Evolutionary conservation across 1,140 invertebrate species (phyloP).

Genomic region (Coptotermes formosanus): DNA sequence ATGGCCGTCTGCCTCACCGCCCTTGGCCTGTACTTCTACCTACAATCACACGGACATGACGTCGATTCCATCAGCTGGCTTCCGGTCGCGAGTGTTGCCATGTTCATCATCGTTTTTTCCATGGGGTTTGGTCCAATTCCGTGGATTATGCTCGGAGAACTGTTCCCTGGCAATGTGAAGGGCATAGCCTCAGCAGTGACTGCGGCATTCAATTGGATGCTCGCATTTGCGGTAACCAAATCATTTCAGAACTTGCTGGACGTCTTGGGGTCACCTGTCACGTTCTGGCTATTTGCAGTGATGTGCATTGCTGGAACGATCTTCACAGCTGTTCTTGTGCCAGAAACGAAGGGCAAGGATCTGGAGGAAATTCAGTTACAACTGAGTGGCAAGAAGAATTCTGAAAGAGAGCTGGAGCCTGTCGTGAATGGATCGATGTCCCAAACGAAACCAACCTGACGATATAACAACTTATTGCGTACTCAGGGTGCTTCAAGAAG

Average conservation of each 20-base stretch:
- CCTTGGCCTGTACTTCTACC: slow-evolving; percentile 74
- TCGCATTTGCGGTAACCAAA: slow-evolving; percentile 58
- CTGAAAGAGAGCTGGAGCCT: background rate
- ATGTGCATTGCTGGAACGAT: slow-evolving; percentile 54
- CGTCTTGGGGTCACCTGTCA: slow-evolving; percentile 50
- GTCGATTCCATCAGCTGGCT: slow-evolving; percentile 48
- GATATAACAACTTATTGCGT: background rate
- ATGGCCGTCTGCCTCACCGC: slow-evolving; percentile 73
- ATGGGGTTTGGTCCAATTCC: slow-evolving; percentile 52
- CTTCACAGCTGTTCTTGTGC: slow-evolving; percentile 53
- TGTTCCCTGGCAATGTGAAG: slow-evolving; percentile 53
- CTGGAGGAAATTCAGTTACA: slow-evolving; percentile 53
- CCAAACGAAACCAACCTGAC: background rate
- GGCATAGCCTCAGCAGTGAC: slow-evolving; percentile 51
- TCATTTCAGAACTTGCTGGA: slow-evolving; percentile 49
- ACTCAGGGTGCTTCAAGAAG: too few species aligned
- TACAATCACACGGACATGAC: slow-evolving; percentile 47
- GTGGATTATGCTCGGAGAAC: slow-evolving; percentile 49
- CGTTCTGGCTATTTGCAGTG: slow-evolving; percentile 56
- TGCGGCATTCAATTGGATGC: slow-evolving; percentile 53
- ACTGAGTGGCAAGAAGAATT: slow-evolving; percentile 38
- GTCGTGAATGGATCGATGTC: background rate
- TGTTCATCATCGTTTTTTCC: slow-evolving; percentile 51
- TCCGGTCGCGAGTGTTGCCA: slow-evolving; percentile 49
- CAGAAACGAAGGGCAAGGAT: slow-evolving; percentile 59